Percentiles rank a stretch among this genome's conserved stretches.
phyloP scores from a whole-genome alignment of 2,797 vertebrate genomes.

The Myioborus miniatus region DNA sequence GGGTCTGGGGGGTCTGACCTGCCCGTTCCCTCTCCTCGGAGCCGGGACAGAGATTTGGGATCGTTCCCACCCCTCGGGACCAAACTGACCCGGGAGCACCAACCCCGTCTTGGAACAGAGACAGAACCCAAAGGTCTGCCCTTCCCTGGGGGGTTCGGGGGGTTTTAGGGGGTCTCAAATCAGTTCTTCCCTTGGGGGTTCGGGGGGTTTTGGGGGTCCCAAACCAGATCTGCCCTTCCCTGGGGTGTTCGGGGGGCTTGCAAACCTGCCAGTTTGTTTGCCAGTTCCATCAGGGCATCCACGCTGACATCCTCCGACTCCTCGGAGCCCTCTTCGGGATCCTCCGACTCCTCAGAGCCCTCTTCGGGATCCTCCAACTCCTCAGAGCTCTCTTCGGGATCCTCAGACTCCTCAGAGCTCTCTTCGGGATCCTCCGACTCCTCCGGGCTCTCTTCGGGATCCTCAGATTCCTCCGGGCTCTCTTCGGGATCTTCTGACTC shows the following conservation, averaged over 20 bases:
- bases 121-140: neutral
- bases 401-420: accelerated
- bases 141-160: neutral
- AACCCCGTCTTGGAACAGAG: neutral
- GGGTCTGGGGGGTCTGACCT: no score
- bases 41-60: neutral
- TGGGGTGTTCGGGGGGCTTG: no score
- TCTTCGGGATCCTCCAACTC: accelerated
- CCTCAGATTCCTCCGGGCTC: accelerated
- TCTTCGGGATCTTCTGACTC: accelerated
- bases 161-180: neutral
- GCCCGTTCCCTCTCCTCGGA: accelerated
- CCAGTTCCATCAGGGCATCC: neutral
- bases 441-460: accelerated
- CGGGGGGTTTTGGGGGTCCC: no score
- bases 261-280: neutral
- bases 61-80: neutral
- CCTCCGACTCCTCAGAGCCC: accelerated
- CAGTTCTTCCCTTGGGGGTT: neutral
- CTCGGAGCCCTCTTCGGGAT: accelerated
- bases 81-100: neutral
- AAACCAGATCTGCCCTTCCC: neutral
- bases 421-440: accelerated
- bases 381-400: accelerated
- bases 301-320: accelerated